phyloP scores from a whole-genome alignment of 2,888 invertebrate species.

The Caenorhabditis sp. region DNA sequence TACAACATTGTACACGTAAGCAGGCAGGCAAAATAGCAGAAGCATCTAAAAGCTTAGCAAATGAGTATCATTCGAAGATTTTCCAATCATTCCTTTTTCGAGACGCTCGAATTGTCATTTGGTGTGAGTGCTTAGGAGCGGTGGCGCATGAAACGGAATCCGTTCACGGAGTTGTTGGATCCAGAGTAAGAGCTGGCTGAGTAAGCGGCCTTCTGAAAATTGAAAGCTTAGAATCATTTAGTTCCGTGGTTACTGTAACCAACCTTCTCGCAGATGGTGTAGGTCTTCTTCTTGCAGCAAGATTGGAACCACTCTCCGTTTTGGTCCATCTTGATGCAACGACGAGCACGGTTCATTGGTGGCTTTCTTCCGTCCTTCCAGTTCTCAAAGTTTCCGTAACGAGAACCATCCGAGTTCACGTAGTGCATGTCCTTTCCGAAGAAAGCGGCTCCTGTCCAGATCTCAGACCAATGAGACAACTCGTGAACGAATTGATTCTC shows the following conservation, averaged over 20 bases:
- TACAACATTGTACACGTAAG: slow-evolving; percentile 59
- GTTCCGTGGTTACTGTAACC: slow-evolving; percentile 10
- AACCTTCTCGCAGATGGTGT: slow-evolving; percentile 78
- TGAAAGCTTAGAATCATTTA: neutral
- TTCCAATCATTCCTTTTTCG: slow-evolving; percentile 46
- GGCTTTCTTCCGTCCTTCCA: slow-evolving; percentile 79
- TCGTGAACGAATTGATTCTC: slow-evolving; percentile 82
- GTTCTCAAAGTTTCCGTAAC: slow-evolving; percentile 76
- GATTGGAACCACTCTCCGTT: slow-evolving; percentile 82
- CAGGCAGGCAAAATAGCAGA: slow-evolving; percentile 61
- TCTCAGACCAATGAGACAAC: slow-evolving; percentile 76
- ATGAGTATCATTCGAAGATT: slow-evolving; percentile 60
- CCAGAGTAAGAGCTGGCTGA: slow-evolving; percentile 39
- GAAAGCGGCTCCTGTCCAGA: slow-evolving; percentile 81
- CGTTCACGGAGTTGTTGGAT: slow-evolving; percentile 52
- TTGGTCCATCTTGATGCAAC: slow-evolving; percentile 80
- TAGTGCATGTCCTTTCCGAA: slow-evolving; percentile 78
- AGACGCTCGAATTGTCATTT: slow-evolving; percentile 56
- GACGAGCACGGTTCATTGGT: slow-evolving; percentile 78
- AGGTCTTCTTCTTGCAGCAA: slow-evolving; percentile 82
- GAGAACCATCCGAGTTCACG: slow-evolving; percentile 77
- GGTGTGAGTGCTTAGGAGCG: slow-evolving; percentile 25
- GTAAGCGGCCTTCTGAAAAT: slow-evolving; percentile 59
- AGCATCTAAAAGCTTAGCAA: slow-evolving; percentile 64
- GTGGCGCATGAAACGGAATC: slow-evolving; percentile 65